Conservation (phyloP, 2,888 invertebrate genomes). For the Chirona hameri region DNA sequence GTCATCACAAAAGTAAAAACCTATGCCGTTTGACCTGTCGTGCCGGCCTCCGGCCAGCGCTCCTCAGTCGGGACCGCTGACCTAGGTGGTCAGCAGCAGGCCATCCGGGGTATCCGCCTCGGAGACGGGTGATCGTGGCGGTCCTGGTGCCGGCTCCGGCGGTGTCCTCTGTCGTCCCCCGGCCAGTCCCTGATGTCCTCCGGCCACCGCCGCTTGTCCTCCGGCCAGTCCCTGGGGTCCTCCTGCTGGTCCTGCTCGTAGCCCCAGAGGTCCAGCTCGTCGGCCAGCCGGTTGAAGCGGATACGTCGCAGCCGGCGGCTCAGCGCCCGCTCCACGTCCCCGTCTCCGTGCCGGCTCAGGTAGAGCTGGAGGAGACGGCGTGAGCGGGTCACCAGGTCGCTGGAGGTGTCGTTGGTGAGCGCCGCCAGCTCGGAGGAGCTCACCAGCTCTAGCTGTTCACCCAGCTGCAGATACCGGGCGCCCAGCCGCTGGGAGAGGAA, state of each 20-base stretch:
- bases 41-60: not conserved
- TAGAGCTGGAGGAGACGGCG: not conserved
- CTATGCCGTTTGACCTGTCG: too few species aligned
- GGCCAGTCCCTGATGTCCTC: not conserved
- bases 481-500: not conserved
- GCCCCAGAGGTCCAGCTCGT: not conserved
- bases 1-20: too few species aligned
- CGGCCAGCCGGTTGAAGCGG: not conserved
- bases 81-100: not conserved
- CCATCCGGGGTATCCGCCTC: not conserved
- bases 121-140: too few species aligned
- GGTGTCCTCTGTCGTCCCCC: not conserved
- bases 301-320: not conserved
- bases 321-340: not conserved
- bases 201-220: not conserved
- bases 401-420: not conserved
- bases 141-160: not conserved
- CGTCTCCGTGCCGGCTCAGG: not conserved
- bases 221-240: not conserved
- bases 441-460: not conserved
- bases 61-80: not conserved
- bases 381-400: not conserved
- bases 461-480: not conserved
- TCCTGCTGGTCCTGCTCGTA: not conserved
- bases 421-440: not conserved